Evolutionary conservation across 1,140 invertebrate species (phyloP).

Genomic region (Diachasmimorpha longicaudata): DNA sequence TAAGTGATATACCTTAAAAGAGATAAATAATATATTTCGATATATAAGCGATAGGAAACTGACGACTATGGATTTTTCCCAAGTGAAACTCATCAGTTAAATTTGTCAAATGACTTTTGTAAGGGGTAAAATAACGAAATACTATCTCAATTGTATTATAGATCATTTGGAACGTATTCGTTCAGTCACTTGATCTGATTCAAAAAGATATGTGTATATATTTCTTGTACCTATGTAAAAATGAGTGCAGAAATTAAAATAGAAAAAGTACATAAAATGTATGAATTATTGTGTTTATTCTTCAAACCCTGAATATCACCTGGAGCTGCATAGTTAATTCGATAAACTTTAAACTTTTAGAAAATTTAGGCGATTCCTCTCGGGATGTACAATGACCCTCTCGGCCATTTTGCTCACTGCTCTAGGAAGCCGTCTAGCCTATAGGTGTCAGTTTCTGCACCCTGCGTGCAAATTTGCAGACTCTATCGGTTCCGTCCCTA

Average conservation of each 20-base stretch:
- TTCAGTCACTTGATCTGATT: not conserved
- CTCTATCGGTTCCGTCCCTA: no score
- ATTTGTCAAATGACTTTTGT: not conserved
- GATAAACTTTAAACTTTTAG: no score
- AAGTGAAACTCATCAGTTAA: not conserved
- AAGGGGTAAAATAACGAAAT: not conserved
- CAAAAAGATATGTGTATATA: not conserved
- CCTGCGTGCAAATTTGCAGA: no score
- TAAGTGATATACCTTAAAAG: not conserved
- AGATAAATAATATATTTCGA: not conserved
- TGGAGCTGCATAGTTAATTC: no score
- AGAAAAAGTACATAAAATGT: not conserved
- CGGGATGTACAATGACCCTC: no score
- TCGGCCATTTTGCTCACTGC: no score
- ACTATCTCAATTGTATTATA: not conserved
- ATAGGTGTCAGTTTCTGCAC: no score
- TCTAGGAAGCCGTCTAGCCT: no score
- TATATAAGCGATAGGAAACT: not conserved
- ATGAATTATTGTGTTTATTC: no score
- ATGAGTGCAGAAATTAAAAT: not conserved
- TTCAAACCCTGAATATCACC: no score
- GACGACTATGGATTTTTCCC: not conserved
- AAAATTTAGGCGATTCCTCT: no score
- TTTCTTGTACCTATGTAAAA: conserved; percentile 1
- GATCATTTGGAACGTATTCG: not conserved